Evolutionary conservation across 2,888 invertebrate genomes (phyloP).

Genomic region (Neria commutata): DNA sequence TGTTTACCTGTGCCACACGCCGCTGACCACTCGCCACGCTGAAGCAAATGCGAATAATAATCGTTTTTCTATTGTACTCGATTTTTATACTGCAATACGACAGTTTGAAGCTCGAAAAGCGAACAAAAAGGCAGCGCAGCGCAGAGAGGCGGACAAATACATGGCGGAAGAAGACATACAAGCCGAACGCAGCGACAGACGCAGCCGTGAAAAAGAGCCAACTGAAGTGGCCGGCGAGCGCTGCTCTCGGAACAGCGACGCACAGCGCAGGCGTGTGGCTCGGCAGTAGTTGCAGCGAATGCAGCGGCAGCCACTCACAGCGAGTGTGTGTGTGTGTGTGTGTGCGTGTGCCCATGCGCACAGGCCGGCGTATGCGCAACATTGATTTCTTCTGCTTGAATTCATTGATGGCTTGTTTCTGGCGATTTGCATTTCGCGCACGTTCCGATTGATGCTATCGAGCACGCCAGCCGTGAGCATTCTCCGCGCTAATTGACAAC

Average conservation of each 20-base stretch:
- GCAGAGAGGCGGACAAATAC: constrained; percentile 27
- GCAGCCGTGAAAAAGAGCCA: constrained; percentile 29
- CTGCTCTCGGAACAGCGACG: constrained; percentile 16
- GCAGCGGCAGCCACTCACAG: too few relatives aligned
- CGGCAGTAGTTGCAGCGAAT: neutral
- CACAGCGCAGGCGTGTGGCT: constrained; percentile 30
- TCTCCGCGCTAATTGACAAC: neutral
- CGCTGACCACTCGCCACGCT: constrained; percentile 54
- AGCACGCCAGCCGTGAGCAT: neutral
- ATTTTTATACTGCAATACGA: constrained; percentile 58
- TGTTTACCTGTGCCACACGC: constrained; percentile 27
- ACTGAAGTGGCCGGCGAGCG: constrained; percentile 4
- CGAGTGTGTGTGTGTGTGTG: constrained; percentile 27
- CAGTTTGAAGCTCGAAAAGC: constrained; percentile 7
- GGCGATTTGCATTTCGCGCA: neutral
- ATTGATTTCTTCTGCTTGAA: constrained; percentile 4
- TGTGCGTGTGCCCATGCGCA: constrained; percentile 14
- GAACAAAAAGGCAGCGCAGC: constrained; percentile 13
- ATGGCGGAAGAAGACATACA: constrained; percentile 51
- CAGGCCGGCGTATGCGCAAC: constrained; percentile 48
- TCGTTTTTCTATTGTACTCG: constrained; percentile 61
- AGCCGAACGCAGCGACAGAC: constrained; percentile 44
- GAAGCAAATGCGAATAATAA: constrained; percentile 61
- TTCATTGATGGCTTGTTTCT: constrained; percentile 4
- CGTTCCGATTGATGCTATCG: neutral